Evolutionary conservation across 2,888 invertebrate genomes (phyloP), one percentile per base, ranked within the genome.

Genomic region (Chrysina gloriosa): DNA sequence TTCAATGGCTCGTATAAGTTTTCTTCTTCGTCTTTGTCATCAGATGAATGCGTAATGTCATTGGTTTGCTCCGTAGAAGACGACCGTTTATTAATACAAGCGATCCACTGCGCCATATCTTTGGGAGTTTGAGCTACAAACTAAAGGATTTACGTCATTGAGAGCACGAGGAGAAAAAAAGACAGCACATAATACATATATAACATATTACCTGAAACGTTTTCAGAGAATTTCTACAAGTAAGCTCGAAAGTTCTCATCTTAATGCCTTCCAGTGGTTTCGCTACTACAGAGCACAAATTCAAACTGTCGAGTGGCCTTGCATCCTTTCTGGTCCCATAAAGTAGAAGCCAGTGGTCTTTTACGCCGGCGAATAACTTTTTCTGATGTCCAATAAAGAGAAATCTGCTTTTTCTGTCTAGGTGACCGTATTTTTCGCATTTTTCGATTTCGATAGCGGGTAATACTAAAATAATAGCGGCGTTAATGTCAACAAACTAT

Each of bases 81-180:
- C 2, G 42, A n/a, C 16, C 21, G 14, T 36, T 48, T 65, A 11
- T 58, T 65, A 19, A 68, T 65, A 7, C 27, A 48, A 9, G 65
- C 56, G 9, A 68, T 56, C 68, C 68, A 68, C 31, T 68, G 68
- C 7, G 39, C 42, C 68, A 68, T 65, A 42, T 68, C 68, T 58
- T 68, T 68, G 1, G 65, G 25, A 11, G 63, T 68, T 39, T 56
- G 65, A 29, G 58, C 68, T 50, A 56, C 34, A 61, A 68, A 68
- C 68, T 68, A 50, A 50, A 58, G 27, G n/a, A n/a, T 31, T 31
- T 31, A 31, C n/a, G 7, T n/a, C 7, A n/a, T 9, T 4, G n/a
- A 9, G 1, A 31, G 31, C 31, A 31, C 7, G n/a, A 9, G n/a
- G n/a, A 31, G 2, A 1, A 6, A 31, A 31, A 31, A 31, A 2